Base-by-base conservation (phyloP, 2,113 vertebrate genomes). In the Urocynchramus pylzowi region DNA sequence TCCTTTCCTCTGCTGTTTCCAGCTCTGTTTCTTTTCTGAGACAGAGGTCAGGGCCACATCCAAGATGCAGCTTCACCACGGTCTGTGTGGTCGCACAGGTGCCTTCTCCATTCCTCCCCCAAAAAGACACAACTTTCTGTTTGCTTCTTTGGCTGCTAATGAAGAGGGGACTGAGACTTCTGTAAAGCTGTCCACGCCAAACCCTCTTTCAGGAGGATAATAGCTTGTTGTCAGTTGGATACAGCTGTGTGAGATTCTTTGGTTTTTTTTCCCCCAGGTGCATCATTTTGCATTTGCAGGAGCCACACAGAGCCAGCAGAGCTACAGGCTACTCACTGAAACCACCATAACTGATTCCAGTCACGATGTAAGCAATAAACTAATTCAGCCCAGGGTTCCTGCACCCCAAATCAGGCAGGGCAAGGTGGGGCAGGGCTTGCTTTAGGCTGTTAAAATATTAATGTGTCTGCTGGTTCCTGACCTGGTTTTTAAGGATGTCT, bases 21-120 rank as follows among this genome's bases (percentile, higher is more conserved):
- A 84, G 50, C 31, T 60, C 61, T 42, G 17, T 63, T 47, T 70
- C 64, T 80, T 74, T 35, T 83, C 59, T 61, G 33, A 86, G 59
- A 24, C 37, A 86, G 79, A 80, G 50, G 30, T 77, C 14, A 12
- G 57, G 45, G 41, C 30, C 2, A 2, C 63, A 35, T 50, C 63
- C 6, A 3, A 65, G n/a, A 49, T 2, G 28, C 0, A 0, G 28
- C 26, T 70, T 91, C 17, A 9, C 49, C 0, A 0, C 3, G 1
- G 33, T 37, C 35, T 1, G 0, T n/a, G 47, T 45, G 50, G 44
- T 26, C 1, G 0, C 26, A 47, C 27, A 37, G 53, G 26, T 24
- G 15, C 26, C n/a, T 73, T 69, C 67, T 83, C 54, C 26, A 17
- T 47, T 45, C 20, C 27, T 92, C 39, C 56, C 30, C 39, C 54